phyloP scores from a whole-genome alignment of 2,113 vertebrate genomes.

The Aleadryas rufinucha region DNA sequence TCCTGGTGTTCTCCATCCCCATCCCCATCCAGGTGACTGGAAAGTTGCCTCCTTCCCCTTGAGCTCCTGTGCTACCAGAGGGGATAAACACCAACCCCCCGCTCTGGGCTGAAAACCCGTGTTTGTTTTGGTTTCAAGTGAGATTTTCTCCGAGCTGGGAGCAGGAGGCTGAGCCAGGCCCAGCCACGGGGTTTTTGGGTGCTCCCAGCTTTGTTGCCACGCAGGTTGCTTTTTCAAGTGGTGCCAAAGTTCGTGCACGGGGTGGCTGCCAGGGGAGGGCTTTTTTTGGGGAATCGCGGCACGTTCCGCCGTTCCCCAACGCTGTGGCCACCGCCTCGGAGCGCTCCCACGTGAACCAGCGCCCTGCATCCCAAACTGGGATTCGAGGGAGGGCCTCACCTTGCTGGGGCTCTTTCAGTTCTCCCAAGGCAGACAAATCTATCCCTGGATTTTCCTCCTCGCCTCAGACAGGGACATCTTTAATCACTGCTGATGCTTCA shows the following conservation, averaged over 20 bases:
- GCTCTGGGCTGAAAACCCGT: neutral
- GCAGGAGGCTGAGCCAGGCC: neutral
- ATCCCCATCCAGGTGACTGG: neutral
- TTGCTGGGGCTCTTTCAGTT: fast-evolving
- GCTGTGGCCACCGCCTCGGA: fast-evolving
- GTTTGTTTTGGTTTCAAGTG: neutral
- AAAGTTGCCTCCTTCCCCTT: neutral
- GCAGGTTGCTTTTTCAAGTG: neutral
- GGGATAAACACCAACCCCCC: neutral
- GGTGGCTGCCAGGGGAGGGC: neutral
- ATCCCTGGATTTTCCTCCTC: neutral
- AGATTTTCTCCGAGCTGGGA: neutral
- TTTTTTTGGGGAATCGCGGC: neutral
- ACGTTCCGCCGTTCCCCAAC: neutral
- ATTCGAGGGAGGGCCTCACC: neutral
- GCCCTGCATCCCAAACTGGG: neutral
- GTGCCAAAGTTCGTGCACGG: neutral
- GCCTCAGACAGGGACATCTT: neutral
- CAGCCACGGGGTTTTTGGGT: neutral
- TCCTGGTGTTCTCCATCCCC: fast-evolving
- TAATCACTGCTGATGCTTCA: neutral
- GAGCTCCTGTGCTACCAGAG: fast-evolving
- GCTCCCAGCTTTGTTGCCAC: neutral
- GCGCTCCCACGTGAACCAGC: neutral
- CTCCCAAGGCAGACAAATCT: neutral